A percentile compares a stretch with the other conserved stretches of the same genome.
Conservation (phyloP, 1,140 invertebrate species). For the Hylyphantes graminicola region DNA sequence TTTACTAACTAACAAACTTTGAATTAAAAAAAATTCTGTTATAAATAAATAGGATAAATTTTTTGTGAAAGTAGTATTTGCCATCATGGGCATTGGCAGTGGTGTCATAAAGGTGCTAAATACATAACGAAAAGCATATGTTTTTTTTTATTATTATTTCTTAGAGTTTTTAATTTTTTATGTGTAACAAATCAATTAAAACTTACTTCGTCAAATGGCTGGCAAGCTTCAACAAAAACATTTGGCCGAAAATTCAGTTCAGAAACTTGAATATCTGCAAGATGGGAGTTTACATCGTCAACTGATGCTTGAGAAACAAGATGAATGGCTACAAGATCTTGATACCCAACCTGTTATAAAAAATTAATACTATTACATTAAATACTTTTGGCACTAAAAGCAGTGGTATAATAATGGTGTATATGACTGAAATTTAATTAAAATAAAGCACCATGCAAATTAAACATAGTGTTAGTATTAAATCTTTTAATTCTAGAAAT, state of each 20-base stretch:
- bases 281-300: constrained; percentile 33
- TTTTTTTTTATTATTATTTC: background rate
- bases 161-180: background rate
- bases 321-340: constrained; percentile 16
- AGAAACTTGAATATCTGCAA: constrained; percentile 15
- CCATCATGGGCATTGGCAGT: too few relatives aligned
- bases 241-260: constrained; percentile 28
- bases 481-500: too few relatives aligned
- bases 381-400: background rate
- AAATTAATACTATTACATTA: background rate
- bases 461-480: too few relatives aligned
- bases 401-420: too few relatives aligned
- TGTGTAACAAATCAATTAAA: background rate
- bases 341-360: constrained; percentile 9
- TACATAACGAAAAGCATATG: background rate
- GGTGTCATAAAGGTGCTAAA: too few relatives aligned
- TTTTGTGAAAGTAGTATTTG: too few relatives aligned
- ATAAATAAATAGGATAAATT: background rate
- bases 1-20: background rate
- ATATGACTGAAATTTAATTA: too few relatives aligned
- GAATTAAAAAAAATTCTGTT: background rate
- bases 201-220: constrained; percentile 38
- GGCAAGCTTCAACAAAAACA: constrained; percentile 30
- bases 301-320: constrained; percentile 16
- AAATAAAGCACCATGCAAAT: too few relatives aligned